Base-by-base conservation (phyloP, 2,797 vertebrate species). In the Oceanodroma leucorhoa region DNA sequence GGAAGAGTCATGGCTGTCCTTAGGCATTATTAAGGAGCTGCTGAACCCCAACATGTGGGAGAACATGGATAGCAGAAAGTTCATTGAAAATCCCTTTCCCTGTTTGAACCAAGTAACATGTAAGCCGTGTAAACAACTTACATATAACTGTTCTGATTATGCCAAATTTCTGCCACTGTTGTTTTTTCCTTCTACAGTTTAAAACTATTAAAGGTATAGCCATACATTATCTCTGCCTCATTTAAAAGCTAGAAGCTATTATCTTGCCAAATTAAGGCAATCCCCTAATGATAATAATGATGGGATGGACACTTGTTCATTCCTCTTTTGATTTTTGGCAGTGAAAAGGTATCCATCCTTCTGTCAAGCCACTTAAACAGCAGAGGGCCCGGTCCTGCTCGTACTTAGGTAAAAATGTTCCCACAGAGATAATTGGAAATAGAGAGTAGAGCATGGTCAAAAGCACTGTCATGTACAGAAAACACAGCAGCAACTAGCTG, bases 401-500 rank as follows among this genome's bases (percentile, higher is more conserved):
- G 27, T 53, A 60, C 36, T 57, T 76, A 75, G 64, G 65, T 54
- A 40, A 73, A 77, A 90, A 75, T 3, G 9, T 80, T 88, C 72
- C 72, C 55, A 72, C n/a, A 24, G 70, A 84, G 12, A 70, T 89
- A 86, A 82, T 34, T 69, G 54, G 70, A 91, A 94, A 76, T 30
- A 18, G 76, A 89, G 45, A 71, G 38, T 5, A 80, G 57, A 50
- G 36, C 40, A 36, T 22, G 50, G 80, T 85, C 77, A 80, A 72
- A 95, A 82, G 17, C 67, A 66, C n/a, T 43, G 40, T 65, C 9
- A 2, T 57, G 18, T 83, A 34, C 40, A 73, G 41, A 79, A 18
- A 79, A 66, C 71, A 72, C 55, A 77, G 71, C 58, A 92, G 88
- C 81, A 92, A 43, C 79, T 95, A 90, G 40, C 90, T 92, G 94